Conservation (phyloP, 2,797 vertebrate species). For the Xyrichtys novacula region DNA sequence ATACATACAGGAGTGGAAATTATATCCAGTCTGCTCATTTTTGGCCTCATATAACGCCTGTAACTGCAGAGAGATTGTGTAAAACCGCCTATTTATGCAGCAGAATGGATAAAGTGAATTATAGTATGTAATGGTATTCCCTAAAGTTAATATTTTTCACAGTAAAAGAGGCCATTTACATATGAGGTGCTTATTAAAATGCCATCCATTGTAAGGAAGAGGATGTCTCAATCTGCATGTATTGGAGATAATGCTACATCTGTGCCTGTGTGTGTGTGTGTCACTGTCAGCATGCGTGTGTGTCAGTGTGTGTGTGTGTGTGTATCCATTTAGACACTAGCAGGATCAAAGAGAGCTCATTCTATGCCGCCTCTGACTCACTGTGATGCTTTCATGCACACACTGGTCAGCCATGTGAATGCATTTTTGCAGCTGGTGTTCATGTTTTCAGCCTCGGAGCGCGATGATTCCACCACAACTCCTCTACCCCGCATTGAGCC, state of each 20-base stretch:
- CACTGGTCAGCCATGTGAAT: conserved; percentile 32
- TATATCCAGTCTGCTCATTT: conserved; percentile 20
- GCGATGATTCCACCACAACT: conserved; percentile 38
- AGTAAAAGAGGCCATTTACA: conserved; percentile 17
- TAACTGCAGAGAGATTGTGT: not conserved
- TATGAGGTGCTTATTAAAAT: conserved; percentile 54
- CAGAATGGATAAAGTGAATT: conserved; percentile 2
- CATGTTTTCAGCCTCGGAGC: conserved; percentile 30
- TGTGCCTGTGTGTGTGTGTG: conserved; percentile 13
- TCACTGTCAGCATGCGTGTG: no score
- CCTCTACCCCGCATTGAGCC: conserved; percentile 35
- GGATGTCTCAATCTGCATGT: conserved; percentile 19
- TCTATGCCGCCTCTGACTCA: conserved; percentile 25
- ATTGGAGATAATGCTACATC: conserved; percentile 5
- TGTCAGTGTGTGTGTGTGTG: not conserved
- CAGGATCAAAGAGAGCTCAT: conserved; percentile 42
- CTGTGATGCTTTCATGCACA: conserved; percentile 33
- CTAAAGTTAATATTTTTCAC: conserved; percentile 10
- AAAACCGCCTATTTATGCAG: conserved; percentile 25
- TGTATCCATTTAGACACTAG: conserved; percentile 10
- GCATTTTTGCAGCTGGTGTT: conserved; percentile 35
- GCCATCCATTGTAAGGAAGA: conserved; percentile 18
- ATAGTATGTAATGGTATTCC: conserved; percentile 13
- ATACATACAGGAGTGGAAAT: conserved; percentile 32
- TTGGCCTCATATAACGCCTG: conserved; percentile 30